Conservation (phyloP, 2,888 invertebrate genomes). For the Molanna angustata region DNA sequence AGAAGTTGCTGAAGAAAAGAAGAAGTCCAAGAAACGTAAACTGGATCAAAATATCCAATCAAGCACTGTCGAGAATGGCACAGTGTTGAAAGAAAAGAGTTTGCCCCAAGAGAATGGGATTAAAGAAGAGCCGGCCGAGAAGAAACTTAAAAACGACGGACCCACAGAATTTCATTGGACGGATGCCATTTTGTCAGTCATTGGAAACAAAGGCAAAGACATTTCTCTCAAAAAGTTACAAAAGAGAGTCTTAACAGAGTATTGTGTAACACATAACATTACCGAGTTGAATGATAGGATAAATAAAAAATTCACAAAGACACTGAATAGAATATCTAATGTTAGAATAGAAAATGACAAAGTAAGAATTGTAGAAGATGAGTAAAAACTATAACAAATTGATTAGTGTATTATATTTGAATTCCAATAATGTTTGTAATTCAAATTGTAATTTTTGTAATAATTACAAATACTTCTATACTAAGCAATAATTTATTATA, state of each 20-base stretch:
- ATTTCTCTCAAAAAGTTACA: conserved; percentile 70
- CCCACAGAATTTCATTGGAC: conserved; percentile 51
- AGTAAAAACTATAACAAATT: too few species aligned
- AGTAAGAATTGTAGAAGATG: conserved; percentile 46
- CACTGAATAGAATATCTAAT: conserved; percentile 64
- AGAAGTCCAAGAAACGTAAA: conserved; percentile 35
- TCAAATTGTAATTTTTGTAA: too few species aligned
- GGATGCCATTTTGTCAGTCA: conserved; percentile 48
- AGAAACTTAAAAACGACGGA: conserved; percentile 37
- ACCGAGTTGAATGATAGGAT: conserved; percentile 60
- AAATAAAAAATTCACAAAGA: conserved; percentile 68
- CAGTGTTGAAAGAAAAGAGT: conserved; percentile 33
- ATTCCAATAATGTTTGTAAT: too few species aligned
- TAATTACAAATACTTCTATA: too few species aligned
- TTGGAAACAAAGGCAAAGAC: conserved; percentile 58
- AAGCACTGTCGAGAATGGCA: neutral
- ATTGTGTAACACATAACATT: conserved; percentile 50
- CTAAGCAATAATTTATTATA: too few species aligned
- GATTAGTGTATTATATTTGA: too few species aligned
- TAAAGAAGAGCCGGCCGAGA: conserved; percentile 51
- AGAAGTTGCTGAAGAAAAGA: conserved; percentile 37
- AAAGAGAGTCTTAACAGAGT: conserved; percentile 71
- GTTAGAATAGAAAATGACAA: conserved; percentile 61
- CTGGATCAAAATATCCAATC: conserved; percentile 17
- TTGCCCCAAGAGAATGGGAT: conserved; percentile 45